Percentiles rank a stretch among this genome's conserved stretches.
Evolutionary conservation across 1,140 invertebrate genomes (phyloP).

Genomic region (Mizuhopecten yessoensis): DNA sequence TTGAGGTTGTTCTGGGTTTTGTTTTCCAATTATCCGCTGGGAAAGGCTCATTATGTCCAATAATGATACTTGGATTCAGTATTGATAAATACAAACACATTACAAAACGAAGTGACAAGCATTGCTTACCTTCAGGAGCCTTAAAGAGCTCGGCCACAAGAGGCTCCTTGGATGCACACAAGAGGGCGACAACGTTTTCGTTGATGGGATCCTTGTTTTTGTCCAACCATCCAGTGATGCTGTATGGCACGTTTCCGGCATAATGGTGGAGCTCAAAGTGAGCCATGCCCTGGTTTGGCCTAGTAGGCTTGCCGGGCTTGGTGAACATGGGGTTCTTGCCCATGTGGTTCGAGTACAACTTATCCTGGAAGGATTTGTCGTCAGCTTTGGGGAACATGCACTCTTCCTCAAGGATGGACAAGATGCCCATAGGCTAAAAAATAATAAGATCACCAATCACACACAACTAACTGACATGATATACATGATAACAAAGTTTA

Average conservation of each 20-base stretch:
- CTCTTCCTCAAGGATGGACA: constrained; percentile 99
- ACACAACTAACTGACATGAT: too few species aligned
- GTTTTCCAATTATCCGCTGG: too few species aligned
- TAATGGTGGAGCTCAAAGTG: constrained; percentile 99
- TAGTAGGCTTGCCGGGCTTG: constrained; percentile 98
- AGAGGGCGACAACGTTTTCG: constrained; percentile 88
- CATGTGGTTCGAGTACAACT: constrained; percentile 98
- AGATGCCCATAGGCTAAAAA: constrained; percentile 98
- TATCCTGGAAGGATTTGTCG: constrained; percentile 98
- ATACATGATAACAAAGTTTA: too few species aligned
- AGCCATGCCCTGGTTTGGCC: constrained; percentile 95
- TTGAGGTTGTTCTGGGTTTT: too few species aligned
- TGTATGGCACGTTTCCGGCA: constrained; percentile 98
- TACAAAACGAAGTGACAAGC: too few species aligned
- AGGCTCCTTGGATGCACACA: constrained; percentile 80
- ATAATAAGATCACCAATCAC: constrained; percentile 22
- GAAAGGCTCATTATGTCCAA: too few species aligned
- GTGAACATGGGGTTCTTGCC: constrained; percentile 98
- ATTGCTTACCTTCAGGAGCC: constrained; percentile 66
- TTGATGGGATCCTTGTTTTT: constrained; percentile 99
- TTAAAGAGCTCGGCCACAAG: constrained; percentile 79
- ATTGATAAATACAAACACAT: neutral
- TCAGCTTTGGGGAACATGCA: constrained; percentile 99
- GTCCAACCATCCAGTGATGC: constrained; percentile 98
- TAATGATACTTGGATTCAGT: neutral